Conservation (phyloP, 2,797 vertebrate genomes). For the Cichlasoma orientale region DNA sequence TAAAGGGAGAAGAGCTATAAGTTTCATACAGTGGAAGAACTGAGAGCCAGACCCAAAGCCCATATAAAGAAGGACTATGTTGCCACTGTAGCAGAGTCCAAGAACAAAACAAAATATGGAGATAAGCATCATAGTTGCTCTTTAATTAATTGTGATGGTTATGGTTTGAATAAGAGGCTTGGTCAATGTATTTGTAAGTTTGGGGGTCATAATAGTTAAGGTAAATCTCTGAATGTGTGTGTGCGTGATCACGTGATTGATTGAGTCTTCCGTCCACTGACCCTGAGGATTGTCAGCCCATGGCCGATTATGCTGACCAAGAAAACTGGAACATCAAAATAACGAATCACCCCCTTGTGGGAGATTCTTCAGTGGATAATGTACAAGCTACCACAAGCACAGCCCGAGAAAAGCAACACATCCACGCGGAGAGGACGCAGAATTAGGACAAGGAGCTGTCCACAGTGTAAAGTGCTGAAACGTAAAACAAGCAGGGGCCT, state of each 20-base stretch:
- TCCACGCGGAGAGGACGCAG: constrained; percentile 8
- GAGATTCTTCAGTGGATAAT: background rate
- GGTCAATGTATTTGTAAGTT: background rate
- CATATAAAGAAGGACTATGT: background rate
- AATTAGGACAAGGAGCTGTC: constrained; percentile 34
- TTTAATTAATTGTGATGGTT: background rate
- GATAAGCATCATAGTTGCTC: background rate
- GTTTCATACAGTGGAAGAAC: background rate
- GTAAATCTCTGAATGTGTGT: background rate
- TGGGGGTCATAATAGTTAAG: background rate
- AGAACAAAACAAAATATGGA: background rate
- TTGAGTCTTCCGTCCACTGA: background rate
- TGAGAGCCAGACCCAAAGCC: background rate
- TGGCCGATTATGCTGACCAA: background rate
- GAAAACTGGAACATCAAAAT: constrained; percentile 38
- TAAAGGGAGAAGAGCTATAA: background rate
- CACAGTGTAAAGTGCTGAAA: constrained; percentile 49
- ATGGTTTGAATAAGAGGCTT: background rate
- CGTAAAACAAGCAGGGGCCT: background rate
- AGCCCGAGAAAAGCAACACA: background rate
- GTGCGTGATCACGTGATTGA: background rate
- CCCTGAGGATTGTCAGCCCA: background rate
- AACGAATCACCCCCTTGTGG: background rate
- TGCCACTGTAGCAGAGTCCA: background rate
- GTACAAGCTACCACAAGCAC: background rate